Percentiles rank a stretch among this genome's conserved stretches.
Conservation (phyloP, 2,113 vertebrate genomes). For the Erpornis zantholeuca region DNA sequence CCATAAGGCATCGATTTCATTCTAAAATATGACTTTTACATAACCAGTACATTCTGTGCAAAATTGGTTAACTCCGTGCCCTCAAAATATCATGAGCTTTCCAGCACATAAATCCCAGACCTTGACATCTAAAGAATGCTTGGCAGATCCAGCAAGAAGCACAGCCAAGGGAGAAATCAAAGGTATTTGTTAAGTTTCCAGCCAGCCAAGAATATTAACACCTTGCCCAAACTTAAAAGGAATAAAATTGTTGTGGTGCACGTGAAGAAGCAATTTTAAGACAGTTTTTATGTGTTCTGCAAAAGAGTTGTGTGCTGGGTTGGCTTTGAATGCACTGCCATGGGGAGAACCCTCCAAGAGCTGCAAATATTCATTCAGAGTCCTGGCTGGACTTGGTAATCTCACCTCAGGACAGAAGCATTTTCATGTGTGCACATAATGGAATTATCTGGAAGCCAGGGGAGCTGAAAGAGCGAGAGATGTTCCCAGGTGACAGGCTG, state of each 20-base stretch:
- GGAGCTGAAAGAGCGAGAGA: background rate
- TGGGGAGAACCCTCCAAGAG: background rate
- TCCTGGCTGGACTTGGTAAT: background rate
- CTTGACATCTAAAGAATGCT: slow-evolving; percentile 71
- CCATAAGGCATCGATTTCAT: background rate
- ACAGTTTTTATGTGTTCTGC: background rate
- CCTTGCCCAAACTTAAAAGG: slow-evolving; percentile 51
- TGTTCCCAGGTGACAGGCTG: background rate
- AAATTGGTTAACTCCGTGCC: slow-evolving; percentile 14
- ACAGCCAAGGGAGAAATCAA: slow-evolving; percentile 67
- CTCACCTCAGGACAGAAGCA: background rate
- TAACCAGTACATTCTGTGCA: slow-evolving; percentile 32
- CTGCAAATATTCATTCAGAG: background rate
- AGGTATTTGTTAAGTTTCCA: slow-evolving; percentile 59
- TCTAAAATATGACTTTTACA: background rate
- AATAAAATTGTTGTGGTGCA: background rate
- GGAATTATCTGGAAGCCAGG: background rate
- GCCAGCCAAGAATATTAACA: slow-evolving; percentile 64
- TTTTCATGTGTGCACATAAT: background rate
- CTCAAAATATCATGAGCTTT: slow-evolving; percentile 48
- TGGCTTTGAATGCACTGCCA: background rate
- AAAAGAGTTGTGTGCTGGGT: background rate
- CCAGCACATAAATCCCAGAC: slow-evolving; percentile 68
- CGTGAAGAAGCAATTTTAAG: background rate
- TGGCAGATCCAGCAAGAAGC: slow-evolving; percentile 61